A percentile compares a stretch with the other conserved stretches of the same genome.
Conservation (phyloP, 2,797 vertebrate genomes). For the Parauchenoglanis punctatus region DNA sequence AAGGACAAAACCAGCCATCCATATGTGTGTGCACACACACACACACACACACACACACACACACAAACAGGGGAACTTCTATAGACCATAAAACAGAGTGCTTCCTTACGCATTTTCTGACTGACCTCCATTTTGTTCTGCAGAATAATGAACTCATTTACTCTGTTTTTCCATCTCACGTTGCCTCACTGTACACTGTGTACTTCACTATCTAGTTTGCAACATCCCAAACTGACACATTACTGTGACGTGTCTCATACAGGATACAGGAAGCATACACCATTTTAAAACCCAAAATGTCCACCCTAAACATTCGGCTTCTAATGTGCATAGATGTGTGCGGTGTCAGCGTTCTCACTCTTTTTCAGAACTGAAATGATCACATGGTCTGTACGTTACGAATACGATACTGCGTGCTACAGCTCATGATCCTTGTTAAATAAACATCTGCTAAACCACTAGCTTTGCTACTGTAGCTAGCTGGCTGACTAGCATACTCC, state of each 20-base stretch:
- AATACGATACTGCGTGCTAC: background rate
- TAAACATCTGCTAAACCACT: background rate
- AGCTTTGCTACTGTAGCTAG: background rate
- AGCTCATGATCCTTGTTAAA: background rate
- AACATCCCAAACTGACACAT: background rate
- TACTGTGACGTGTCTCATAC: background rate
- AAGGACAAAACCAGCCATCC: slow-evolving; percentile 56
- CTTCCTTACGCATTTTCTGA: background rate
- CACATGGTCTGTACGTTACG: background rate
- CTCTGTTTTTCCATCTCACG: background rate
- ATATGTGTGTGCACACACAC: background rate
- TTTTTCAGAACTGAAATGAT: background rate
- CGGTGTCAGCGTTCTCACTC: background rate
- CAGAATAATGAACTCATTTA: background rate
- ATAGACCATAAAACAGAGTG: background rate
- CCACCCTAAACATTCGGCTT: background rate
- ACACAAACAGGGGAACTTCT: background rate
- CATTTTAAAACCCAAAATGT: background rate
- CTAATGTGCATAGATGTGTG: background rate
- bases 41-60: slow-evolving; percentile 4
- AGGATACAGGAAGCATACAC: background rate
- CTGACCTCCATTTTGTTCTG: background rate
- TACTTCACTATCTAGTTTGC: background rate
- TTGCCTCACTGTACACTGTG: background rate
- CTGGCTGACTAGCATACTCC: background rate